Percentiles rank a stretch among this genome's conserved stretches.
Evolutionary conservation across 2,113 vertebrate species (phyloP).

Genomic region (Geothlypis trichas): DNA sequence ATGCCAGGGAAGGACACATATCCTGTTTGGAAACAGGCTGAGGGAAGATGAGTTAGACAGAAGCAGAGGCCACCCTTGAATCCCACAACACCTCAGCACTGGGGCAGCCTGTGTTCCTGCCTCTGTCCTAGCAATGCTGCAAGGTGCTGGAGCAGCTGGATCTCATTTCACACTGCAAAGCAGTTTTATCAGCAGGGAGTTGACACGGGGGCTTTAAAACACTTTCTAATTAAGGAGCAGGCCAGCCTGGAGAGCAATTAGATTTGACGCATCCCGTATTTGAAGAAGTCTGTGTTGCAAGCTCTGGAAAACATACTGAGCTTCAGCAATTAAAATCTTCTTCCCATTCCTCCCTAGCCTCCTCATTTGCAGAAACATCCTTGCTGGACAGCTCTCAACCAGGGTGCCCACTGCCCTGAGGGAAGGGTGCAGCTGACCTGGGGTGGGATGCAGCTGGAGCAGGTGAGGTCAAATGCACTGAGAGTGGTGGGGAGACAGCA

Average conservation of each 20-base stretch:
- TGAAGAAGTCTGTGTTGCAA: slow-evolving; percentile 27
- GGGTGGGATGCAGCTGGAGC: neutral
- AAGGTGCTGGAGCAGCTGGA: neutral
- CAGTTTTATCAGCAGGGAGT: neutral
- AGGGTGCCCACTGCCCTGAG: neutral
- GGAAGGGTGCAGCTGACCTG: neutral
- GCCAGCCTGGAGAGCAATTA: slow-evolving; percentile 68
- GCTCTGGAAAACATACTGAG: slow-evolving; percentile 31
- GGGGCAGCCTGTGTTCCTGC: neutral
- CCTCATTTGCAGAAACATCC: neutral
- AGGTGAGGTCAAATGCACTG: neutral
- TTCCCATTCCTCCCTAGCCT: neutral
- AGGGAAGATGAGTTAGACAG: neutral
- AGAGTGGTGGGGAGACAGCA: neutral
- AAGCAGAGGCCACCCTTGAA: neutral
- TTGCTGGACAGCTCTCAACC: neutral
- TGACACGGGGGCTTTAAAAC: slow-evolving; percentile 40
- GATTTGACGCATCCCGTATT: slow-evolving; percentile 34
- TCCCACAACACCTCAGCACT: rapidly evolving
- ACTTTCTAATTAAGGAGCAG: slow-evolving; percentile 69
- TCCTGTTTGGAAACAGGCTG: neutral
- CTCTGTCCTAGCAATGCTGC: neutral
- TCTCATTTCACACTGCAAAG: neutral
- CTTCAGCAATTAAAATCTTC: slow-evolving; percentile 50
- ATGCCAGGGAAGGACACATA: neutral